Evolutionary conservation across 2,888 invertebrate genomes (phyloP), one percentile per base, ranked within the genome.

Genomic region (Agrotis exclamationis): DNA sequence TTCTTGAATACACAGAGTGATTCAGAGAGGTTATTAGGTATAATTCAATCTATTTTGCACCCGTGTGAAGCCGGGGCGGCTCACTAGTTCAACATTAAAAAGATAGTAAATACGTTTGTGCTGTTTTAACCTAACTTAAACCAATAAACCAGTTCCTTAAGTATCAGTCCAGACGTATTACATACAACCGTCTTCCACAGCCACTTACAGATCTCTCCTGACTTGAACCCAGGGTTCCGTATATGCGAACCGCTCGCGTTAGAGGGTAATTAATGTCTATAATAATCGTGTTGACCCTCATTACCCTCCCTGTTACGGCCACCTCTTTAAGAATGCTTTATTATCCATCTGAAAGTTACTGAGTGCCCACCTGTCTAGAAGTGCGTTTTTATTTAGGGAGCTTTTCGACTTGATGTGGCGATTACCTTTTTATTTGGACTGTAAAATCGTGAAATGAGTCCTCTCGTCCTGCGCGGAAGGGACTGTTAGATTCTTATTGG

Each of bases 221-320:
- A 64, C 71, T 83, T 59, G 44, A 20, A 60, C 71, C 60, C 56
- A 72, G 20, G 11, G 2, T 47, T 66, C 22, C 77, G 71, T 80
- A 66, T 78, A 73, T 68, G 81, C 76, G 70, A 70, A 65, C 77
- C 77, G 77, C 70, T 56, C 47, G 74, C 76, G 79, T 87, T 86
- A 78, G 77, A 39, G 76, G 77, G 88, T 88, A 91, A 91, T 89
- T 91, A 89, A 91, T 88, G 89, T 88, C 85, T 78, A 88, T 84
- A 88, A 88, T 88, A 88, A 90, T 89, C 86, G 87, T 86, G 89
- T 88, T 87, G 89, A 90, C 90, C 91, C 89, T 89, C 88, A 90
- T 90, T 91, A 89, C 87, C 76, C 71, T 56, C 73, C 80, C 81
- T 76, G 83, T 89, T 87, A 88, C 76, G 85, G 76, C 80, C 82